Percentiles rank a stretch among this genome's conserved stretches.
These are phyloP conservation scores for Drosophila rubida DNA, from an alignment of 2,888 invertebrate genomes.

Conservation along the genomic window DNA sequence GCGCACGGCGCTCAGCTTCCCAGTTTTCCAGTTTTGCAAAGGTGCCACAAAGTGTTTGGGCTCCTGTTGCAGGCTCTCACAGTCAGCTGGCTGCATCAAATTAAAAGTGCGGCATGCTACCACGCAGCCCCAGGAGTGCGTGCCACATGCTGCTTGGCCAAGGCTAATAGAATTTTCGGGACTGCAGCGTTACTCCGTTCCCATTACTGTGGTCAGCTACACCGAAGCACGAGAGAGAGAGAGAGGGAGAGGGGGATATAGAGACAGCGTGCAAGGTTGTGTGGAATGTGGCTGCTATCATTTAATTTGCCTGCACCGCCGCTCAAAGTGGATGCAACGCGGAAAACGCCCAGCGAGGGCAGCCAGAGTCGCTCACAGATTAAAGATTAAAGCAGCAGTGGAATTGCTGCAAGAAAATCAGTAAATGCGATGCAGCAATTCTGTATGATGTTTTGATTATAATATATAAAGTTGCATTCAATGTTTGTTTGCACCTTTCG, in stretches of 20 bases:
- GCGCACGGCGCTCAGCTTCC: background rate
- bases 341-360: background rate
- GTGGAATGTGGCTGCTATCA: constrained; percentile 38
- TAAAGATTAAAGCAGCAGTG: no score
- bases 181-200: constrained; percentile 58
- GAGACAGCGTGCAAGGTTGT: constrained; percentile 2
- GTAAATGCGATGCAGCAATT: no score
- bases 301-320: constrained; percentile 50
- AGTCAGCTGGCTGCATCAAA: constrained; percentile 2
- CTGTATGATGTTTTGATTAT: no score
- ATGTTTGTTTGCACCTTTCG: no score
- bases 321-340: constrained; percentile 1
- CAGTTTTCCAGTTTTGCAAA: no score
- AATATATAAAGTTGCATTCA: no score
- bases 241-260: background rate
- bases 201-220: constrained; percentile 63
- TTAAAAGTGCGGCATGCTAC: constrained; percentile 28
- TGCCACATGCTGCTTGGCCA: constrained; percentile 35
- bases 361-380: no score
- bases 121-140: constrained; percentile 31
- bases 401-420: no score
- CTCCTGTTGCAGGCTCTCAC: background rate
- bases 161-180: constrained; percentile 67
- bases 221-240: constrained; percentile 9
- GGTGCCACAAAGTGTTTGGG: constrained; percentile 5